A percentile compares a stretch with the other conserved stretches of the same genome.
These are phyloP conservation scores for Manduca sexta DNA, from an alignment of 1,140 invertebrate species.

Conservation along the genomic window DNA sequence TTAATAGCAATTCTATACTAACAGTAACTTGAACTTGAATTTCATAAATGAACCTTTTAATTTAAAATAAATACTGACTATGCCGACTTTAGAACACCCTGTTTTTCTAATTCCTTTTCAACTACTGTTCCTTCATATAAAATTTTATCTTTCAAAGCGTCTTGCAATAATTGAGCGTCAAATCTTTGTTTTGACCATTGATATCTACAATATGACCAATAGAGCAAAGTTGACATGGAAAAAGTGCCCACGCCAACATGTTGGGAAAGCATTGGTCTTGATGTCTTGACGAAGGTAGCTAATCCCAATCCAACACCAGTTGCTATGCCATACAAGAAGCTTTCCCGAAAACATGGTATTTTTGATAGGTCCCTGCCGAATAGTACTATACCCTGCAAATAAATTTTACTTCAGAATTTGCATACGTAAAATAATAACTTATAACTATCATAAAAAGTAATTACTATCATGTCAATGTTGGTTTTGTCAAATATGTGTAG, in stretches of 20 bases:
- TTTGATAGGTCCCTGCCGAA: conserved; percentile 76
- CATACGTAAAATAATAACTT: no score
- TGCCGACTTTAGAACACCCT: conserved; percentile 53
- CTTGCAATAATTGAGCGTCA: conserved; percentile 68
- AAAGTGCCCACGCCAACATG: conserved; percentile 74
- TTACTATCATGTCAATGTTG: no score
- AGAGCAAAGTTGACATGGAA: conserved; percentile 69
- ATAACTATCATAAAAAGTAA: no score
- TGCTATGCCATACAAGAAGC: conserved; percentile 75
- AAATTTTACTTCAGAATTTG: no score
- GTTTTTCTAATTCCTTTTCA: conserved; percentile 57
- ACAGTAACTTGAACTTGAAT: background rate
- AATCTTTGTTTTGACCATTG: conserved; percentile 70
- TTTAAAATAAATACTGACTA: no score
- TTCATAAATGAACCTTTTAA: no score
- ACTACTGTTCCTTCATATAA: conserved; percentile 64
- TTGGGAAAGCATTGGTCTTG: conserved; percentile 68
- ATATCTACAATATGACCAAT: conserved; percentile 74
- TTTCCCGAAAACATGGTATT: conserved; percentile 79
- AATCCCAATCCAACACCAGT: conserved; percentile 75
- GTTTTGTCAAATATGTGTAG: no score
- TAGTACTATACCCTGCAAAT: conserved; percentile 59
- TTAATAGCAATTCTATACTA: background rate
- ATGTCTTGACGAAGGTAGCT: conserved; percentile 76
- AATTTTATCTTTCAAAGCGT: conserved; percentile 64